phyloP scores from a whole-genome alignment of 2,113 vertebrate species.

The Ceratotherium simum region DNA sequence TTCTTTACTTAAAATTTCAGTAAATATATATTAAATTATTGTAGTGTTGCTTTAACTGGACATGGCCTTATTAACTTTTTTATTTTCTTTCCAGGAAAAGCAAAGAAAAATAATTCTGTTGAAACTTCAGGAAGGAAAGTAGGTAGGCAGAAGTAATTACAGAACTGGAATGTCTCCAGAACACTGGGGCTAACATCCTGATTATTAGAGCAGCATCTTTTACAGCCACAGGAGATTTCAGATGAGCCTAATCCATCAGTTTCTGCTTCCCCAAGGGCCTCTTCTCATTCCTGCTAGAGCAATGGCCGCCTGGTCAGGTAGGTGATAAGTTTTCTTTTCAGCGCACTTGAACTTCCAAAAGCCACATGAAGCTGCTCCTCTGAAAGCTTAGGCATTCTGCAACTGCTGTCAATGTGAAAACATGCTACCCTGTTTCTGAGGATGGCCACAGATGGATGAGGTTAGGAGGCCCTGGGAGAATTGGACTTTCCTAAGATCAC shows the following conservation, averaged over 20 bases:
- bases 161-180: constrained; percentile 37
- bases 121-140: constrained; percentile 32
- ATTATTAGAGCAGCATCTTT: constrained; percentile 48
- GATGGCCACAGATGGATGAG: neutral
- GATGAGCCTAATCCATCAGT: constrained; percentile 1
- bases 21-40: neutral
- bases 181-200: neutral
- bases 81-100: neutral
- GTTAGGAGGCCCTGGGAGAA: neutral
- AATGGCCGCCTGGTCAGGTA: neutral
- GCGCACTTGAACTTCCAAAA: neutral
- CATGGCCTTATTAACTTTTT: neutral
- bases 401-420: neutral
- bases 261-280: neutral
- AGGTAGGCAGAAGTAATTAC: constrained; percentile 53
- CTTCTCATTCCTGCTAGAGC: constrained; percentile 15
- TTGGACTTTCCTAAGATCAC: neutral
- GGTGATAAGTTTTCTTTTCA: neutral
- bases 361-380: neutral
- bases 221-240: constrained; percentile 15
- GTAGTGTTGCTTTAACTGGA: neutral
- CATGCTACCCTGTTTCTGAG: neutral
- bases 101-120: constrained; percentile 46
- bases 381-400: neutral
- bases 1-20: neutral